A percentile compares a stretch with the other conserved stretches of the same genome.
These are phyloP conservation scores for Gavia stellata DNA, from an alignment of 2,113 vertebrate genomes.

Conservation along the genomic window DNA sequence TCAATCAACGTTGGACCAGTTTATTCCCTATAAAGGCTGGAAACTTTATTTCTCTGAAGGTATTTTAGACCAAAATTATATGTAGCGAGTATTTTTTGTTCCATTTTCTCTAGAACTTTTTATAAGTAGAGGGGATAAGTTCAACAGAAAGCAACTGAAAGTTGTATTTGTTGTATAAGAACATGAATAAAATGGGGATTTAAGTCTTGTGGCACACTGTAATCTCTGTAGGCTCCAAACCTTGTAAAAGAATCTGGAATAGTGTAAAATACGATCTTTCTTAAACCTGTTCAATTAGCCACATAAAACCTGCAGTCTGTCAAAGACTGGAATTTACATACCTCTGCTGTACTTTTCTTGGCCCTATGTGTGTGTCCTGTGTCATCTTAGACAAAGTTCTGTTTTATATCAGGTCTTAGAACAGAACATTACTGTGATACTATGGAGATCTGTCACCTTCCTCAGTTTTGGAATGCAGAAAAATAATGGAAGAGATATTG, in stretches of 20 bases:
- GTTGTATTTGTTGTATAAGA: neutral
- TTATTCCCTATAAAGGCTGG: constrained; percentile 92
- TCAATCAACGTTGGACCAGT: constrained; percentile 79
- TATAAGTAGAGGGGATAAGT: neutral
- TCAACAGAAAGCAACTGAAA: neutral
- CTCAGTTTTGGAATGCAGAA: neutral
- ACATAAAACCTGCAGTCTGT: neutral
- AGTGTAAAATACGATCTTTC: neutral
- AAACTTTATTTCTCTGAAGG: constrained; percentile 94
- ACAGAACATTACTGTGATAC: neutral
- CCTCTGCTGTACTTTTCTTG: no score
- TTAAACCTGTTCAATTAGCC: neutral
- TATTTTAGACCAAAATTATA: constrained; percentile 19
- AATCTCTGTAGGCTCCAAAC: neutral
- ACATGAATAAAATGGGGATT: neutral
- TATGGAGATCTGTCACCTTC: neutral
- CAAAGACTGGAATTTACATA: neutral
- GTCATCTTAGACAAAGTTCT: neutral
- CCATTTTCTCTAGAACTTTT: fast-evolving
- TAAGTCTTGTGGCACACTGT: neutral
- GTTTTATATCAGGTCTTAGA: neutral
- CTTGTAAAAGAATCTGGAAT: neutral
- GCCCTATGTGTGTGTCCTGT: neutral
- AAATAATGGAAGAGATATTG: neutral
- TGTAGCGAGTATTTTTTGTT: neutral